Evolutionary conservation across 2,888 invertebrate species (phyloP).

Genomic region (Erynnis tages): DNA sequence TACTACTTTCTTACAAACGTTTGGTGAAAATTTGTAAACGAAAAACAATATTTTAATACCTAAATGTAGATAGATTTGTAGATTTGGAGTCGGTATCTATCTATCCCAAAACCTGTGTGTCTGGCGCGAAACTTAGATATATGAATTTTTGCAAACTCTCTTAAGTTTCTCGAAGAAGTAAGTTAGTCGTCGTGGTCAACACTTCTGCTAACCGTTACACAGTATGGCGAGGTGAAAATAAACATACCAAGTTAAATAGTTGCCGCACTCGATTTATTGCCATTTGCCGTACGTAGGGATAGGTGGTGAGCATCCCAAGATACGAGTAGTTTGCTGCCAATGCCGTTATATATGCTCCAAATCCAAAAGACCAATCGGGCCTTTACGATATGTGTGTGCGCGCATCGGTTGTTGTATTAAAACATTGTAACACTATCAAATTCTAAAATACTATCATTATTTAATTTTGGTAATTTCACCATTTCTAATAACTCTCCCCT

Average conservation of each 20-base stretch:
- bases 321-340: conserved; percentile 10
- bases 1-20: too few species aligned
- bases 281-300: conserved; percentile 13
- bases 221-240: neutral
- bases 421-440: conserved; percentile 7
- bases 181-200: too few species aligned
- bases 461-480: conserved; percentile 10
- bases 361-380: conserved; percentile 28
- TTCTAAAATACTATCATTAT: neutral
- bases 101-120: too few species aligned
- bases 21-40: too few species aligned
- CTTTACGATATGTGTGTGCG: conserved; percentile 7
- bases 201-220: neutral
- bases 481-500: neutral
- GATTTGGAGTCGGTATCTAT: too few species aligned
- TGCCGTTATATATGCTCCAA: conserved; percentile 32
- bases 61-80: too few species aligned
- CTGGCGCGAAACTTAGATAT: too few species aligned
- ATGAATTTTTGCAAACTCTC: too few species aligned
- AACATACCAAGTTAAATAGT: conserved; percentile 37
- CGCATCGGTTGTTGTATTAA: conserved; percentile 6
- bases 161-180: too few species aligned
- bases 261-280: conserved; percentile 34
- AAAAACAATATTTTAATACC: too few species aligned
- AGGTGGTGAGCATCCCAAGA: conserved; percentile 4